Percentiles rank a stretch among this genome's conserved stretches.
These are phyloP conservation scores for Synanthedon tipuliformis DNA, from an alignment of 2,888 invertebrate species.

Conservation along the genomic window DNA sequence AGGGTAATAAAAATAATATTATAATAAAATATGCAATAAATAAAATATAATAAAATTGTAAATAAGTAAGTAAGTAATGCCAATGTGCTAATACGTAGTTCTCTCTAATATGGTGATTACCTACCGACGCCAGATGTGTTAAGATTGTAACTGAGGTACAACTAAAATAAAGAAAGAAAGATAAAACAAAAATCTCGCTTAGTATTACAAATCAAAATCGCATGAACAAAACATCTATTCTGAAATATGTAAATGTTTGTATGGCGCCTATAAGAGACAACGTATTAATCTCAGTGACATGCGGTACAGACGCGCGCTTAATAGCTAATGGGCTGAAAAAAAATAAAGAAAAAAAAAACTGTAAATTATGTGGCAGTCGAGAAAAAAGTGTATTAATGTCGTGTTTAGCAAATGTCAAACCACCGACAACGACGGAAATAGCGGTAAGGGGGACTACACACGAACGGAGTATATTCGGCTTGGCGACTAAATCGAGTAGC, in stretches of 20 bases:
- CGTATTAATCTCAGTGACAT: constrained; percentile 57
- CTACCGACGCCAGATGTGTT: too few species aligned
- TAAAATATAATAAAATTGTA: too few species aligned
- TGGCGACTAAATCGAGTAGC: too few species aligned
- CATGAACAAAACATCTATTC: not conserved
- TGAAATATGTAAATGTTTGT: not conserved
- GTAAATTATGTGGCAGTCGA: constrained; percentile 63
- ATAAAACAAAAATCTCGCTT: too few species aligned
- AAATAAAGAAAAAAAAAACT: constrained; percentile 43
- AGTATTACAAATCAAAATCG: not conserved
- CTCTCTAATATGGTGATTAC: too few species aligned
- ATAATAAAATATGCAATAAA: too few species aligned
- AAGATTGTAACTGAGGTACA: too few species aligned
- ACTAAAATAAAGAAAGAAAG: too few species aligned
- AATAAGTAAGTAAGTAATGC: too few species aligned
- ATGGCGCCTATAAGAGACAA: constrained; percentile 33
- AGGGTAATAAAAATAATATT: too few species aligned
- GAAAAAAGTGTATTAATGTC: constrained; percentile 67
- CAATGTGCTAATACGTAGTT: too few species aligned
- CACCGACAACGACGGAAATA: constrained; percentile 53
- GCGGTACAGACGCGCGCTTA: constrained; percentile 40
- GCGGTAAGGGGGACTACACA: constrained; percentile 32
- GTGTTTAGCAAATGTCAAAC: constrained; percentile 66
- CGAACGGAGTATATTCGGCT: constrained; percentile 1
- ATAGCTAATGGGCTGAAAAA: constrained; percentile 64